Evolutionary conservation across 2,797 vertebrate species (phyloP).

Genomic region (Gallinago solitaria): DNA sequence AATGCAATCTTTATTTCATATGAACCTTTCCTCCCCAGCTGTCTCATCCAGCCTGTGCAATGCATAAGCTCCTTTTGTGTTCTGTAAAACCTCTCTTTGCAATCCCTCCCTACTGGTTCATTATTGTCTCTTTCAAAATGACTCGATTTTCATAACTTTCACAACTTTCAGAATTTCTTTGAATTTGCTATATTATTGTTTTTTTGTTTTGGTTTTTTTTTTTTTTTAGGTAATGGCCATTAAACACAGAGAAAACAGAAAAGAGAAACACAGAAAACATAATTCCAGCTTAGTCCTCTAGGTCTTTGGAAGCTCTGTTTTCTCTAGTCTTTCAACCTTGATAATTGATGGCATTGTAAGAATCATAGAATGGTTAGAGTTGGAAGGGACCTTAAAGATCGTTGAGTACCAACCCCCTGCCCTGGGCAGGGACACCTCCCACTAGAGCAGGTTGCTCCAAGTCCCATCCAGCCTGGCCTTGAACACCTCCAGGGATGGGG

Average conservation of each 20-base stretch:
- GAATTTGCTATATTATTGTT: fast-evolving
- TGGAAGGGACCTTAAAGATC: neutral
- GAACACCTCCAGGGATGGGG: neutral
- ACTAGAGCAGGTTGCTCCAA: neutral
- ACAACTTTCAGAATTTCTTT: neutral
- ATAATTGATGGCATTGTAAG: neutral
- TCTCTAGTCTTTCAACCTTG: neutral
- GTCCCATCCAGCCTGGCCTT: neutral
- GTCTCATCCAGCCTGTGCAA: neutral
- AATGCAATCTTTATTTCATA: neutral
- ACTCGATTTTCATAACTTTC: neutral
- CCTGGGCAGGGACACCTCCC: neutral
- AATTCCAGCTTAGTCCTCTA: neutral
- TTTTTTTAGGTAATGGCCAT: neutral
- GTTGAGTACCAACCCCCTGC: neutral
- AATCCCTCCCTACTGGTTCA: neutral
- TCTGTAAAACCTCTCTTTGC: neutral
- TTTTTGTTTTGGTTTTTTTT: neutral
- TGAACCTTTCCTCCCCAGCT: neutral
- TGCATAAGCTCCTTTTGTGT: neutral
- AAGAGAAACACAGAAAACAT: neutral
- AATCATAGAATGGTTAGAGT: neutral
- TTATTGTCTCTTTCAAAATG: neutral
- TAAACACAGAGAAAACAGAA: neutral
- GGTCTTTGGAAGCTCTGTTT: neutral